These are phyloP conservation scores for Psammodynastes pulverulentus DNA, from an alignment of 2,113 vertebrate genomes.

Conservation along the genomic window DNA sequence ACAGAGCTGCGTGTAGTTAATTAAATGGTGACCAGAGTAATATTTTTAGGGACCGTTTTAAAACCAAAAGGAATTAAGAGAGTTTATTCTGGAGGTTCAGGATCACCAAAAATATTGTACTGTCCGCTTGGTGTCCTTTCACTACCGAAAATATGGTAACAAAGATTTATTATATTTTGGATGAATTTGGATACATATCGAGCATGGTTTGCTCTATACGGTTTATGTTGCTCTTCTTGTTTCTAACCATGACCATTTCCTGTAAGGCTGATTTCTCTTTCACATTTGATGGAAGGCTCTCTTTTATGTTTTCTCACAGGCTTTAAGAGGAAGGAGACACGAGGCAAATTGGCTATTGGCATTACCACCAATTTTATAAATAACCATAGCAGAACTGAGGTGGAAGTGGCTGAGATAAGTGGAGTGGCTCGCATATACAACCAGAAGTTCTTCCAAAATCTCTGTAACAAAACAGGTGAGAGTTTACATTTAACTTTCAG, in stretches of 20 bases:
- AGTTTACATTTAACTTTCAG: neutral
- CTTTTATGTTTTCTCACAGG: constrained; percentile 63
- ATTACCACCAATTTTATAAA: constrained; percentile 94
- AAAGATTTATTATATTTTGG: neutral
- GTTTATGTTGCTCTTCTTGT: neutral
- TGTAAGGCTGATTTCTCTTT: neutral
- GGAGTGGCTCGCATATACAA: constrained; percentile 95
- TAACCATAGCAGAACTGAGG: constrained; percentile 75
- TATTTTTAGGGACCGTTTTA: neutral
- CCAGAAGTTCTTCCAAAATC: constrained; percentile 91
- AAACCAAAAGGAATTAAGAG: neutral
- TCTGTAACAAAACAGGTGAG: constrained; percentile 84
- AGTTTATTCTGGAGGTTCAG: neutral
- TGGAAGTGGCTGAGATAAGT: constrained; percentile 88
- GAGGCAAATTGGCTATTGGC: constrained; percentile 91
- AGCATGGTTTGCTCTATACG: neutral
- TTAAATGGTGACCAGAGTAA: neutral
- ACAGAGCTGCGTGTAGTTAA: neutral
- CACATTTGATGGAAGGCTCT: neutral
- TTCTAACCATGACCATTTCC: neutral
- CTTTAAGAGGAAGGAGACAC: constrained; percentile 85
- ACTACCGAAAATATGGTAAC: neutral
- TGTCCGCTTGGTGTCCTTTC: neutral
- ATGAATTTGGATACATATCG: neutral
- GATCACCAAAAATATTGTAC: neutral